Conservation (phyloP, 2,888 invertebrate species). For the Uropetala carovei region DNA sequence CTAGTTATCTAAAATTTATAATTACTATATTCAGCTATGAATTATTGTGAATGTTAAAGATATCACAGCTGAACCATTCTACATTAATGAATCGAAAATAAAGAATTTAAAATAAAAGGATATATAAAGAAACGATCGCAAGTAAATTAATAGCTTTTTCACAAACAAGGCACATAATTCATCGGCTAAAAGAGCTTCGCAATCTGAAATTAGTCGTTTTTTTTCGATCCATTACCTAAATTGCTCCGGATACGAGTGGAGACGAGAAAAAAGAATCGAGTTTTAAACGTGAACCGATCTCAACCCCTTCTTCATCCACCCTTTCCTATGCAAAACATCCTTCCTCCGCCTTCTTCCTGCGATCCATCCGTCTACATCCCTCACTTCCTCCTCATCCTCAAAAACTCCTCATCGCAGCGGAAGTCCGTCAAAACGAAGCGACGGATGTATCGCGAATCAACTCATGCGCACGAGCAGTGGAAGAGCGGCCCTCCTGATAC, state of each 20-base stretch:
- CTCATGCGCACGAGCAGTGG: not conserved
- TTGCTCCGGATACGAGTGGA: conserved; percentile 42
- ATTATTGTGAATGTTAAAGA: too few relatives aligned
- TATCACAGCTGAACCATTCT: too few relatives aligned
- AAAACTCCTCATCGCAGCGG: conserved; percentile 4
- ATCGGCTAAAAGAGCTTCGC: not conserved
- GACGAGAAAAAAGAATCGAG: conserved; percentile 12
- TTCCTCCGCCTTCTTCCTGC: not conserved
- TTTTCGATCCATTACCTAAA: conserved; percentile 38
- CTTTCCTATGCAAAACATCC: not conserved
- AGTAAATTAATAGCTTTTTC: too few relatives aligned
- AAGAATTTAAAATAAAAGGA: too few relatives aligned
- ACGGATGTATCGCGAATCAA: not conserved
- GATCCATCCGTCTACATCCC: not conserved
- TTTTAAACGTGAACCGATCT: conserved; percentile 30
- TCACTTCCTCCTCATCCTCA: not conserved
- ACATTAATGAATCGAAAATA: too few relatives aligned
- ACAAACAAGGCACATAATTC: too few relatives aligned
- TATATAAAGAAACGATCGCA: too few relatives aligned
- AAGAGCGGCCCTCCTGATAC: not conserved
- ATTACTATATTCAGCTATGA: too few relatives aligned
- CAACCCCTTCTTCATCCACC: too few relatives aligned
- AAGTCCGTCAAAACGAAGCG: conserved; percentile 25
- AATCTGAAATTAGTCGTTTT: conserved; percentile 40
- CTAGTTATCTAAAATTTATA: too few relatives aligned